A percentile compares a stretch with the other conserved stretches of the same genome.
Evolutionary conservation across 2,888 invertebrate species (phyloP).

Genomic region (Scaptomyza parva): DNA sequence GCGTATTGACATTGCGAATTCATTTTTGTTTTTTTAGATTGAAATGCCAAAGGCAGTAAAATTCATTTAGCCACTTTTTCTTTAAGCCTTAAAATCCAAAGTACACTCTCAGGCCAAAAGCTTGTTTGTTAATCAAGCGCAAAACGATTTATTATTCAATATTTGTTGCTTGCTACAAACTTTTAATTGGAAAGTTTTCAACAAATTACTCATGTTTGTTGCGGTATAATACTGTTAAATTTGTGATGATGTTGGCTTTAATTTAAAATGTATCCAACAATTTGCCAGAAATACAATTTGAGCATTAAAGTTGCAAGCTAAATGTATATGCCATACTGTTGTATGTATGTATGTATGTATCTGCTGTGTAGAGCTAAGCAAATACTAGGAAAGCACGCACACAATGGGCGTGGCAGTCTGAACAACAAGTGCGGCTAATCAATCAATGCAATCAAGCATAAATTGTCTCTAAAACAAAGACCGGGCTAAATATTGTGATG

Average conservation of each 20-base stretch:
- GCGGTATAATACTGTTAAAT: background rate
- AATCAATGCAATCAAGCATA: slow-evolving; percentile 81
- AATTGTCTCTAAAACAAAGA: slow-evolving; percentile 79
- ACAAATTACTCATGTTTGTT: slow-evolving; percentile 15
- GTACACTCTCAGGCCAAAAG: slow-evolving; percentile 18
- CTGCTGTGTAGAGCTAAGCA: background rate
- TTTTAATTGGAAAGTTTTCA: slow-evolving; percentile 70
- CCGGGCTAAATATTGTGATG: slow-evolving; percentile 72
- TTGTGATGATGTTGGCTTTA: background rate
- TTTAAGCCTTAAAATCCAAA: slow-evolving; percentile 28
- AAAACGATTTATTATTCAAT: slow-evolving; percentile 73
- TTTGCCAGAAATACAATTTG: slow-evolving; percentile 14
- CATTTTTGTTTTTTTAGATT: slow-evolving; percentile 18
- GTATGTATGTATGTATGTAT: background rate
- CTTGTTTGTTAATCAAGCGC: slow-evolving; percentile 52
- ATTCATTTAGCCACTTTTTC: slow-evolving; percentile 40
- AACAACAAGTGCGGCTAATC: slow-evolving; percentile 76
- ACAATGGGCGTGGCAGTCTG: slow-evolving; percentile 9
- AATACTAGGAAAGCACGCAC: background rate
- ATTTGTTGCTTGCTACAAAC: slow-evolving; percentile 49
- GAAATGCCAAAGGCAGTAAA: slow-evolving; percentile 21
- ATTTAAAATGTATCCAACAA: slow-evolving; percentile 10
- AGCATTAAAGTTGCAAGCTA: slow-evolving; percentile 36
- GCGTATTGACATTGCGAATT: slow-evolving; percentile 56
- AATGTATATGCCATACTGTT: background rate